Evolutionary conservation across 2,888 invertebrate species (phyloP).

Genomic region (Ormyrus rosae): DNA sequence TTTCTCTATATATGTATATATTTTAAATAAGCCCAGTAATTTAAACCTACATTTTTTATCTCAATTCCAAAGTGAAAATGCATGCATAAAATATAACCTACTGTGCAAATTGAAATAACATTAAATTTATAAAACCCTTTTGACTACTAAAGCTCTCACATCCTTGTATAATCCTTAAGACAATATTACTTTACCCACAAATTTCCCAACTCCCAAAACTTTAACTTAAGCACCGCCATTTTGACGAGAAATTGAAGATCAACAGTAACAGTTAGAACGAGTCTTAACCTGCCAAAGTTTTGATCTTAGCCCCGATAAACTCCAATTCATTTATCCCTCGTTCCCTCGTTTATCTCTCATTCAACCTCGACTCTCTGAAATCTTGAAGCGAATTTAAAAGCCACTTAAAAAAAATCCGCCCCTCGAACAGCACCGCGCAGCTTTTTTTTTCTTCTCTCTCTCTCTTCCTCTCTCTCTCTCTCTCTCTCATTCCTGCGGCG

Average conservation of each 20-base stretch:
- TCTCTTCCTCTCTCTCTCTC: neutral
- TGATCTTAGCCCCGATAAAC: neutral
- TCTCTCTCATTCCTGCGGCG: neutral
- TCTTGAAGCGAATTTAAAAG: too few species aligned
- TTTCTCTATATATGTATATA: too few species aligned
- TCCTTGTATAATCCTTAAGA: neutral
- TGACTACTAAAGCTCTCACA: too few species aligned
- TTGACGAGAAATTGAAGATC: conserved; percentile 14
- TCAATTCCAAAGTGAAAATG: too few species aligned
- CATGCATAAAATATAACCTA: too few species aligned
- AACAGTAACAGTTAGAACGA: conserved; percentile 11
- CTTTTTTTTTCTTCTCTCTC: neutral
- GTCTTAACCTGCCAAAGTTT: neutral
- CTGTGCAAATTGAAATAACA: too few species aligned
- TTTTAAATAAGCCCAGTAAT: too few species aligned
- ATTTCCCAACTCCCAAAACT: conserved; percentile 18
- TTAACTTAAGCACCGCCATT: conserved; percentile 3
- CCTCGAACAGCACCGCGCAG: neutral
- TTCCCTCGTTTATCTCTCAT: too few species aligned
- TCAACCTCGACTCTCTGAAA: too few species aligned
- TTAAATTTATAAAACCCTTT: too few species aligned
- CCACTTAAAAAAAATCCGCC: neutral
- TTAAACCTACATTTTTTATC: too few species aligned
- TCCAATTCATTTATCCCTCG: too few species aligned
- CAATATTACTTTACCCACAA: conserved; percentile 29